Evolutionary conservation across 2,888 invertebrate species (phyloP), one percentile per base, ranked within the genome.

Genomic region (Vandiemenella viatica): DNA sequence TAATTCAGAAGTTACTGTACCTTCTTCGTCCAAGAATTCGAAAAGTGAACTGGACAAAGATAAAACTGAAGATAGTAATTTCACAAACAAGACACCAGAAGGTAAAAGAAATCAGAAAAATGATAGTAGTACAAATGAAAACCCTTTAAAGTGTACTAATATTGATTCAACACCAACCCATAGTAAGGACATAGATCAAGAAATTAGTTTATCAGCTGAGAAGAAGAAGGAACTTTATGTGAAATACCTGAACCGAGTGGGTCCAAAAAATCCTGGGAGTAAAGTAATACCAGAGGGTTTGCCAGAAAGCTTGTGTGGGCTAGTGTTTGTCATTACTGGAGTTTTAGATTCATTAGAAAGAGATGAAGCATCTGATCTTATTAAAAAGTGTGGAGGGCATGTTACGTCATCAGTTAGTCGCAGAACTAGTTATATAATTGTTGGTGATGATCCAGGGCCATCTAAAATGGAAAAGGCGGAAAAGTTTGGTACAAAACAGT

Each of bases 301-400:
- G 46, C 75, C 79, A 15, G 71, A 79, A 61, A 88, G 88, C 61
- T 66, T 89, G 3, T 74, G 74, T 45, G 78, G 82, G 46, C 67
- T 78, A 48, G 77, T 76, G 4, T 87, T 89, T 60, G 63, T 88
- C 5, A 67, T 90, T 46, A 92, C 91, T 37, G 95, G 92, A 23
- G 83, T 92, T 1, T 67, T 91, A 42, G 91, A 93, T 60, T 90
- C 90, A 0, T 70, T 93, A 56, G 89, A 90, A 58, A 73, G 85
- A 13, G 86, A 89, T 5, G 89, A 90, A 59, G 77, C 83, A 4
- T 73, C 75, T 26, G 75, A 74, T 1, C 69, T 89, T 5, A 77
- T 93, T 13, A 77, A 76, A 49, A 77, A 80, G 56, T 83, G 83
- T 64, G 90, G 92, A 1, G 95, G 92, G 1, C 76, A 78, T 61